These are phyloP conservation scores for Pseudococcus viburni DNA, from an alignment of 2,888 invertebrate species.

Conservation along the genomic window DNA sequence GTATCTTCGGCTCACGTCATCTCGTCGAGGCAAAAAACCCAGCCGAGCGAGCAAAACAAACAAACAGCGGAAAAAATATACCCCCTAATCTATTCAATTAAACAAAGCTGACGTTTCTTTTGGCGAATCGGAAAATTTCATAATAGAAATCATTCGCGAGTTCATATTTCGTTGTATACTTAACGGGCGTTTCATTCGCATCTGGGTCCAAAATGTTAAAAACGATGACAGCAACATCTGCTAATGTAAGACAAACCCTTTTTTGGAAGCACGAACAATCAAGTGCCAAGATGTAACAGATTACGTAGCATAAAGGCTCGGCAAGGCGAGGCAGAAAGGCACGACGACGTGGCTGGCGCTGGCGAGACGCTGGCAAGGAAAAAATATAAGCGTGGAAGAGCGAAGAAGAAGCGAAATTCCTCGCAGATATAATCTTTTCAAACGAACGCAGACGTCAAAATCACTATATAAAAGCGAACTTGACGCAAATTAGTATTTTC, in stretches of 20 bases:
- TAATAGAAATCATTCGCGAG: slow-evolving; percentile 48
- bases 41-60: background rate
- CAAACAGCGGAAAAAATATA: background rate
- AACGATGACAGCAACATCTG: slow-evolving; percentile 56
- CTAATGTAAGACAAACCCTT: slow-evolving; percentile 53
- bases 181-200: slow-evolving; percentile 53
- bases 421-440: slow-evolving; percentile 48
- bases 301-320: background rate
- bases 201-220: slow-evolving; percentile 55
- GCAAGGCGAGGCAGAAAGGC: background rate
- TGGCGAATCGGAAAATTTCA: slow-evolving; percentile 33
- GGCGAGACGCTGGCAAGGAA: background rate
- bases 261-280: slow-evolving; percentile 49
- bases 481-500: slow-evolving; percentile 56
- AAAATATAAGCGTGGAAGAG: background rate
- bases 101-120: slow-evolving; percentile 34
- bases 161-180: slow-evolving; percentile 49
- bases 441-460: slow-evolving; percentile 50
- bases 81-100: slow-evolving; percentile 22
- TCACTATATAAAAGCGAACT: slow-evolving; percentile 37
- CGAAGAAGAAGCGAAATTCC: slow-evolving; percentile 3
- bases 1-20: background rate
- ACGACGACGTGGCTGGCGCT: background rate
- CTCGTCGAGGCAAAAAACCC: background rate
- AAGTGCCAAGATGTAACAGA: slow-evolving; percentile 45